Conservation (phyloP, 1,140 invertebrate genomes). For the Nomia melanderi region DNA sequence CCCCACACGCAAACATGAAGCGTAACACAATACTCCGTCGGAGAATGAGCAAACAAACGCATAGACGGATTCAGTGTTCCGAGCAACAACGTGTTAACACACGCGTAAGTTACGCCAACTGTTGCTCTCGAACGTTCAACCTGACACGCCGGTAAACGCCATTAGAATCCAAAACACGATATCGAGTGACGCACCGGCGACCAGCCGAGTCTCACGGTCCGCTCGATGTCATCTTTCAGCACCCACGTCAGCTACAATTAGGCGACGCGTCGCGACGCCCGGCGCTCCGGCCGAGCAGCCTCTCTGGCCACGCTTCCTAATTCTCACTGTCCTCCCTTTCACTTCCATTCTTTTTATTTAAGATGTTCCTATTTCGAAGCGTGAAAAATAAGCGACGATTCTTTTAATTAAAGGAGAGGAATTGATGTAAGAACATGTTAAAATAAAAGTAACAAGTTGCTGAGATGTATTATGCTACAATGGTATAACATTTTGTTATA, state of each 20-base stretch:
- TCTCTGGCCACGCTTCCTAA: too few species aligned
- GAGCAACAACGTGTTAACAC: conserved; percentile 43
- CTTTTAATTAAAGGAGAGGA: too few species aligned
- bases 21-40: neutral
- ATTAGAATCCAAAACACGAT: conserved; percentile 53
- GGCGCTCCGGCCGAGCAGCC: too few species aligned
- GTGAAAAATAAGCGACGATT: too few species aligned
- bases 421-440: too few species aligned
- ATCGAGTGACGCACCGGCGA: conserved; percentile 24
- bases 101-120: conserved; percentile 41
- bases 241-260: conserved; percentile 55
- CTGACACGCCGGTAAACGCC: conserved; percentile 33
- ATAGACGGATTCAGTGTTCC: conserved; percentile 24
- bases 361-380: too few species aligned
- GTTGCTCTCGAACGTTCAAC: conserved; percentile 34
- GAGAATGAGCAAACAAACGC: conserved; percentile 34
- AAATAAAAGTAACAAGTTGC: too few species aligned
- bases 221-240: conserved; percentile 60
- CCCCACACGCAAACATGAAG: conserved; percentile 2
- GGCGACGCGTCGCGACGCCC: neutral
- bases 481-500: too few species aligned
- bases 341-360: neutral
- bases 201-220: conserved; percentile 42
- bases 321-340: neutral
- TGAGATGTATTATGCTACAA: too few species aligned